phyloP scores from a whole-genome alignment of 2,113 vertebrate genomes.

The Heliornis fulica region DNA sequence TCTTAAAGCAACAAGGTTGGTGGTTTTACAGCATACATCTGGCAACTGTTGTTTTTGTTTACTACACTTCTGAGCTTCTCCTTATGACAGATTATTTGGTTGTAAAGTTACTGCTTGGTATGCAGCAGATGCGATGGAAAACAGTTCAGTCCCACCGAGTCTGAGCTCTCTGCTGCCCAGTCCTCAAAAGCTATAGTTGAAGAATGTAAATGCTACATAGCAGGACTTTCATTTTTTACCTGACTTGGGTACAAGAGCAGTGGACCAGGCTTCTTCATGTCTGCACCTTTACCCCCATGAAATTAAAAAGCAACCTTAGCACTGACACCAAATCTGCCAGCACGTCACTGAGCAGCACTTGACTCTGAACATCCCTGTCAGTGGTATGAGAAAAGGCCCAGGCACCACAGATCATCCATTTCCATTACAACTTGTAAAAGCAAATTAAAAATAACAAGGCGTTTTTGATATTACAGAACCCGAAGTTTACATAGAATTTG shows the following conservation, averaged over 20 bases:
- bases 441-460: neutral
- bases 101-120: neutral
- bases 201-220: neutral
- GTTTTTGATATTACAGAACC: neutral
- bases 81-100: neutral
- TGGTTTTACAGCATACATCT: neutral
- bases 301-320: neutral
- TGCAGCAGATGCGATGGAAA: neutral
- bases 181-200: neutral
- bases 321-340: neutral
- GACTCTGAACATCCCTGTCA: neutral
- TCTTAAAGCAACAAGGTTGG: neutral
- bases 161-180: neutral
- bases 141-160: accelerated
- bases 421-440: neutral
- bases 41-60: neutral
- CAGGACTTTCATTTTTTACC: neutral
- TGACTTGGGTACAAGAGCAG: neutral
- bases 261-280: neutral
- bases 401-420: neutral
- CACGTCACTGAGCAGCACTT: accelerated
- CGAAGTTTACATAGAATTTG: neutral
- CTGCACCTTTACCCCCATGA: neutral
- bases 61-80: too few relatives aligned
- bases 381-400: accelerated